Percentiles rank a stretch among this genome's conserved stretches.
These are phyloP conservation scores for Scartelaos histophorus DNA, from an alignment of 2,113 vertebrate species.

Conservation along the genomic window DNA sequence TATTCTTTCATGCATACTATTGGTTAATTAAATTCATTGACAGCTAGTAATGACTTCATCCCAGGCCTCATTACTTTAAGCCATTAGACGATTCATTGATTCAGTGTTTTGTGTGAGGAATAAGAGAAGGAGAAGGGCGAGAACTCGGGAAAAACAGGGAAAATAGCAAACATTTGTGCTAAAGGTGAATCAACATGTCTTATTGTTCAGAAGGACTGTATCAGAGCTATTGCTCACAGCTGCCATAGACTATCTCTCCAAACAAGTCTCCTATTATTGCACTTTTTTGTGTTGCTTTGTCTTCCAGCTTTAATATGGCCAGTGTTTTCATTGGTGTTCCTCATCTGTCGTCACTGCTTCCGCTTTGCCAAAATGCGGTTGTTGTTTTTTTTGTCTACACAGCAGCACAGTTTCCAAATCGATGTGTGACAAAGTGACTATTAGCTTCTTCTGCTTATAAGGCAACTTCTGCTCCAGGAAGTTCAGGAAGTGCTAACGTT, in stretches of 20 bases:
- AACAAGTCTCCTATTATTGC: conserved; percentile 10
- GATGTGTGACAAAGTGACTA: conserved; percentile 23
- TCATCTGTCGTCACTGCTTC: conserved; percentile 60
- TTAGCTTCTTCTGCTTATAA: conserved; percentile 37
- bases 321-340: conserved; percentile 41
- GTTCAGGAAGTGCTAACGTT: not conserved
- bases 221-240: conserved; percentile 18
- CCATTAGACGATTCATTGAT: not conserved
- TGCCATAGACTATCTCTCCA: conserved; percentile 21
- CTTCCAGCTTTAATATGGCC: conserved; percentile 15
- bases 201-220: conserved; percentile 23
- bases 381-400: conserved; percentile 23
- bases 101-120: not conserved
- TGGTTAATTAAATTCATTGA: not conserved
- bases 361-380: conserved; percentile 48
- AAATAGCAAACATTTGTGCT: conserved; percentile 5
- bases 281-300: conserved; percentile 40
- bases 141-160: conserved; percentile 13
- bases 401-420: conserved; percentile 33
- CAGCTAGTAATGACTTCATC: not conserved
- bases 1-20: not conserved
- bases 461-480: conserved; percentile 12
- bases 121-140: not conserved
- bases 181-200: conserved; percentile 41
- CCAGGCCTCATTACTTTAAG: not conserved